Percentiles rank a stretch among this genome's conserved stretches.
phyloP scores from a whole-genome alignment of 2,113 vertebrate genomes.

The Arizona elegans region DNA sequence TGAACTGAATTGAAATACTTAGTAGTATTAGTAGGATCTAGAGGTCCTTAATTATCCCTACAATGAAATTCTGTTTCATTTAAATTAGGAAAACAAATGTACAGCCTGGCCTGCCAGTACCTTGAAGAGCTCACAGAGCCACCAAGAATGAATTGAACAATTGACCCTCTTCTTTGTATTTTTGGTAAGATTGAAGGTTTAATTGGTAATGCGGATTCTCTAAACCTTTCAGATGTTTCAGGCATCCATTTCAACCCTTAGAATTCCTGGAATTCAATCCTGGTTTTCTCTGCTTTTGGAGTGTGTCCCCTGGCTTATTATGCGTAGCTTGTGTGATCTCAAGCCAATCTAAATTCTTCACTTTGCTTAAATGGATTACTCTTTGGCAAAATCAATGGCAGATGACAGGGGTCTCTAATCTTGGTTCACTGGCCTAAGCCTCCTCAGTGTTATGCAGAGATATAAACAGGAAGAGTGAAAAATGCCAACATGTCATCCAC shows the following conservation, averaged over 20 bases:
- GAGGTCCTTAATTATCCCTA: not conserved
- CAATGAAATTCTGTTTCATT: not conserved
- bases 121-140: not conserved
- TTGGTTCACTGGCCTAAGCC: not conserved
- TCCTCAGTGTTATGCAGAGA: not conserved
- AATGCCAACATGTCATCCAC: not conserved
- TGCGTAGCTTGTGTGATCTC: not conserved
- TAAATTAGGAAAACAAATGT: not conserved
- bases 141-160: not conserved
- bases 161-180: not conserved
- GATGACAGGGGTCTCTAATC: not conserved
- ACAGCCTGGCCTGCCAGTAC: not conserved
- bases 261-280: not conserved
- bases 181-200: not conserved
- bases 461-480: not conserved
- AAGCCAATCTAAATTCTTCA: not conserved
- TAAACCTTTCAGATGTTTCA: not conserved
- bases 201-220: not conserved
- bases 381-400: not conserved
- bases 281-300: not conserved
- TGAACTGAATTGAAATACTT: not conserved
- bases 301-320: not conserved
- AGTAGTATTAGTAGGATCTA: not conserved
- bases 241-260: not conserved
- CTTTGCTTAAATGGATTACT: not conserved